phyloP scores from a whole-genome alignment of 2,888 invertebrate species.

The Clistopyga incitator region DNA sequence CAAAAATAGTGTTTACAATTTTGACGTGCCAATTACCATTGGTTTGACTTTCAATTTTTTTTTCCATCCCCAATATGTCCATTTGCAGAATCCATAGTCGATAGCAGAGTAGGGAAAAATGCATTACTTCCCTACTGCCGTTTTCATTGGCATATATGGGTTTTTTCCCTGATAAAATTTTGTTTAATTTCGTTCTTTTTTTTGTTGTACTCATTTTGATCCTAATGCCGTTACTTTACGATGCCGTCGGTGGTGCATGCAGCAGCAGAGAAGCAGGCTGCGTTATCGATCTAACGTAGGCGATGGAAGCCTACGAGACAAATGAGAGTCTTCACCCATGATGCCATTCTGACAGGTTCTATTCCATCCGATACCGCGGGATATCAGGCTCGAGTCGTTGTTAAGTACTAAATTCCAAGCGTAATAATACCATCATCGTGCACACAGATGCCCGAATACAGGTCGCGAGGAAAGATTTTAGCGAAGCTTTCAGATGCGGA shows the following conservation, averaged over 20 bases:
- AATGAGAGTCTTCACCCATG: conserved; percentile 45
- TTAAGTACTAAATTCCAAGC: conserved; percentile 53
- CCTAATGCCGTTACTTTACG: conserved; percentile 9
- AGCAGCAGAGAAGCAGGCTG: not conserved
- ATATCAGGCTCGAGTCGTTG: not conserved
- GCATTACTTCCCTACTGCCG: too few relatives aligned
- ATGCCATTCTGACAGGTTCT: conserved; percentile 44
- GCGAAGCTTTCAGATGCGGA: conserved; percentile 33
- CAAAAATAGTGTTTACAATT: conserved; percentile 40
- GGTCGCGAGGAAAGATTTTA: conserved; percentile 23
- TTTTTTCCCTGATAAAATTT: too few relatives aligned
- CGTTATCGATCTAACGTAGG: conserved; percentile 27
- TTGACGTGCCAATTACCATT: not conserved
- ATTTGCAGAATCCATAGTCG: conserved; percentile 41
- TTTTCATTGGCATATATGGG: too few relatives aligned
- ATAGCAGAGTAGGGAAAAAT: conserved; percentile 85
- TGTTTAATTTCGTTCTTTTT: not conserved
- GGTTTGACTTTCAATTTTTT: conserved; percentile 22
- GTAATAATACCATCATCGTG: conserved; percentile 7
- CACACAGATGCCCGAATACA: conserved; percentile 23
- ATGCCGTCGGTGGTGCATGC: conserved; percentile 23
- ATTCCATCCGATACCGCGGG: conserved; percentile 18
- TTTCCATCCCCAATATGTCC: not conserved
- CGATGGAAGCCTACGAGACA: conserved; percentile 46
- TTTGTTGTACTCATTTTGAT: not conserved